These are phyloP conservation scores for Thymallus thymallus DNA, from an alignment of 2,113 vertebrate genomes.

Conservation along the genomic window DNA sequence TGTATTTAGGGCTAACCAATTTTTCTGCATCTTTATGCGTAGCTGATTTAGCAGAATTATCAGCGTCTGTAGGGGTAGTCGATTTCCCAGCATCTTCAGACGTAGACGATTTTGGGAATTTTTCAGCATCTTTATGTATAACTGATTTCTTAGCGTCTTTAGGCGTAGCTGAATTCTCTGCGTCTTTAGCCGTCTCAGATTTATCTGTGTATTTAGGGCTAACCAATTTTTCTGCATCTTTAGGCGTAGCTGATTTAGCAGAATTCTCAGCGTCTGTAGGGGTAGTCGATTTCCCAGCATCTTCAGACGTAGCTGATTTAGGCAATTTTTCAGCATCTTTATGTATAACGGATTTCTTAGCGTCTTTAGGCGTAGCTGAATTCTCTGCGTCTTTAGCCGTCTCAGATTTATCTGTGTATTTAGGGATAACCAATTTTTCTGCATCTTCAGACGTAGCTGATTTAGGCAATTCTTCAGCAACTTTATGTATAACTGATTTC, in stretches of 20 bases:
- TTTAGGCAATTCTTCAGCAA: not conserved
- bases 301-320: not conserved
- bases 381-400: not conserved
- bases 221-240: not conserved
- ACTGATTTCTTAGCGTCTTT: not conserved
- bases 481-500: not conserved
- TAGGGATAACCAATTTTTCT: not conserved
- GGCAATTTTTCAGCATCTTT: not conserved
- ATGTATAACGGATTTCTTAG: fast-evolving
- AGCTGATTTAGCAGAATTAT: not conserved
- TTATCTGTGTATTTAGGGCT: not conserved
- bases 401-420: not conserved
- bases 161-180: not conserved
- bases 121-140: fast-evolving
- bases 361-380: too few species aligned
- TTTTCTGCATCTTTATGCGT: not conserved
- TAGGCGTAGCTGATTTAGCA: not conserved
- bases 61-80: not conserved
- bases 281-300: too few species aligned
- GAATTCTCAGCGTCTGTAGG: too few species aligned
- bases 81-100: not conserved
- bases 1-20: not conserved
- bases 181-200: too few species aligned
- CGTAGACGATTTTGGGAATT: not conserved
- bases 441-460: not conserved